These are phyloP conservation scores for Venustoraphidia nigricollis DNA, from an alignment of 2,888 invertebrate genomes.

Conservation along the genomic window DNA sequence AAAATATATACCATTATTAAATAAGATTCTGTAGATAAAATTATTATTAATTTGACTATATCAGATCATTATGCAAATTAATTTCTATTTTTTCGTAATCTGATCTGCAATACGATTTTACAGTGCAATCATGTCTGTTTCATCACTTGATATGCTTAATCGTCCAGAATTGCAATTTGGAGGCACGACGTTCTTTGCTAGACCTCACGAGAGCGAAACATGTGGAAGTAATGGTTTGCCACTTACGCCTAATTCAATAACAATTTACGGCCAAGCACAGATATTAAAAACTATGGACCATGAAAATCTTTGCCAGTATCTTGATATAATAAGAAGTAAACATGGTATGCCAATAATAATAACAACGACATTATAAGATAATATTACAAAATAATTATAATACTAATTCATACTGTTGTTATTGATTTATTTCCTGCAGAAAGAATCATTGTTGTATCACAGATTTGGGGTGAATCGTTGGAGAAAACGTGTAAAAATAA, in stretches of 20 bases:
- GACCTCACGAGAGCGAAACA: conserved; percentile 73
- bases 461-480: conserved; percentile 55
- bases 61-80: too few species aligned
- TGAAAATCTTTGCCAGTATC: conserved; percentile 71
- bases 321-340: conserved; percentile 84
- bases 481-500: conserved; percentile 30
- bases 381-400: too few species aligned
- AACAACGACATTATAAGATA: not conserved
- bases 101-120: too few species aligned
- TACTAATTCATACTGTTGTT: too few species aligned
- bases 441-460: conserved; percentile 68
- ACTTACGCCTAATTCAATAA: conserved; percentile 89
- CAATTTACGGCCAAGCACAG: conserved; percentile 81
- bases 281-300: conserved; percentile 63
- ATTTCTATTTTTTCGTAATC: too few species aligned
- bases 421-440: conserved; percentile 30
- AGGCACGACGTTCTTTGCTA: conserved; percentile 84
- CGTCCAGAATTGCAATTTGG: conserved; percentile 46
- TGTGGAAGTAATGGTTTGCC: conserved; percentile 95
- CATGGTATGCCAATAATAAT: conserved; percentile 61
- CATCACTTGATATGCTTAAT: conserved; percentile 23
- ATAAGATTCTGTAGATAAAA: too few species aligned
- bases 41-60: too few species aligned
- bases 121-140: too few species aligned
- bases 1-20: too few species aligned